Conservation (phyloP, 1,140 invertebrate species). For the Drosophila truncata region DNA sequence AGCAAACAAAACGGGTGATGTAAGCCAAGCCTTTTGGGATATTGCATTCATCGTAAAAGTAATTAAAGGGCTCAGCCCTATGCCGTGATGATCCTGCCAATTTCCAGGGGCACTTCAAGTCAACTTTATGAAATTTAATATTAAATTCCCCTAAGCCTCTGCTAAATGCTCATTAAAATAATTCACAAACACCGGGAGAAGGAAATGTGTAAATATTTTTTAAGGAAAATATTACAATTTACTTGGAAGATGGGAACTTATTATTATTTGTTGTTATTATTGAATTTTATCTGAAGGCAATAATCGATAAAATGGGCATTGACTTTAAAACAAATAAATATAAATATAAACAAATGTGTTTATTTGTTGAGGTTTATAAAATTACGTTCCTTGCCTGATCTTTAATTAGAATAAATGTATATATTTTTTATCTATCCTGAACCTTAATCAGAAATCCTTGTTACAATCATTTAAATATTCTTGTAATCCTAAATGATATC, state of each 20-base stretch:
- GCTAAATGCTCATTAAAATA: conserved; percentile 77
- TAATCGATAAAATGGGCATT: too few species aligned
- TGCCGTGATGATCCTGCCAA: conserved; percentile 30
- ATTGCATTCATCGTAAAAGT: conserved; percentile 58
- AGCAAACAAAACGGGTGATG: conserved; percentile 40
- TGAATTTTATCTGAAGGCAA: too few species aligned
- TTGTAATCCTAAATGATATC: not conserved
- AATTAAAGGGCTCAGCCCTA: conserved; percentile 39
- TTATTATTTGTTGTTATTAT: too few species aligned
- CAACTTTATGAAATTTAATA: conserved; percentile 65
- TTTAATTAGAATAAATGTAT: not conserved
- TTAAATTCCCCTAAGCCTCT: conserved; percentile 54
- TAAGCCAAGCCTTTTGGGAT: conserved; percentile 57
- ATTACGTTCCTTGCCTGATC: too few species aligned
- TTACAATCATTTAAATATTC: not conserved
- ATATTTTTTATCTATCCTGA: not conserved
- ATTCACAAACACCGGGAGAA: conserved; percentile 14
- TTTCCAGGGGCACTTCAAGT: conserved; percentile 29
- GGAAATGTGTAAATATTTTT: not conserved
- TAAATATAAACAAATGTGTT: too few species aligned
- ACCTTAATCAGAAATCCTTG: too few species aligned
- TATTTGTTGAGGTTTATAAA: too few species aligned
- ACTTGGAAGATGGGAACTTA: not conserved
- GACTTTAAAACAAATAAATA: too few species aligned
- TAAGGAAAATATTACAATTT: not conserved